Percentiles rank a stretch among this genome's conserved stretches.
These are phyloP conservation scores for Macquaria ambigua DNA, from an alignment of 2,113 vertebrate genomes.

Conservation along the genomic window DNA sequence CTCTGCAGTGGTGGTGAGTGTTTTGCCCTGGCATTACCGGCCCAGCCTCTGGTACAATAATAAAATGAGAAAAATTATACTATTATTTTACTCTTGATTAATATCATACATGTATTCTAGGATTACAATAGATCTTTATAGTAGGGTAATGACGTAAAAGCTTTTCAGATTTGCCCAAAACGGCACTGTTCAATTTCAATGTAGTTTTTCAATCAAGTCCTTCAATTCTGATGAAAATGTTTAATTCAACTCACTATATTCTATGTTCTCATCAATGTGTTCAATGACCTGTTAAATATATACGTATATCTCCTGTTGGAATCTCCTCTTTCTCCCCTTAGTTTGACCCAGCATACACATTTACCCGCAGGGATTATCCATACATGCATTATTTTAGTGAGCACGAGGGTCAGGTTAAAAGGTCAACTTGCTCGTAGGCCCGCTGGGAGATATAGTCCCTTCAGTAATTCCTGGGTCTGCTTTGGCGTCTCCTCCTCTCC, in stretches of 20 bases:
- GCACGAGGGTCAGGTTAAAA: conserved; percentile 21
- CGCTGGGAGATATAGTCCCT: conserved; percentile 7
- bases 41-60: background rate
- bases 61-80: background rate
- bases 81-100: background rate
- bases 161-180: no score
- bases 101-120: background rate
- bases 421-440: background rate
- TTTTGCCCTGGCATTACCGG: no score
- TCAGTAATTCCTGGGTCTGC: background rate
- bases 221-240: background rate
- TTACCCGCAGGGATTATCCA: conserved; percentile 11
- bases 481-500: conserved; percentile 3
- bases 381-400: conserved; percentile 33
- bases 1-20: background rate
- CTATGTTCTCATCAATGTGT: background rate
- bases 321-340: background rate
- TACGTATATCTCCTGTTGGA: background rate
- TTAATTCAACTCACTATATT: background rate
- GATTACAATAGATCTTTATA: no score
- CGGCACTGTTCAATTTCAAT: no score
- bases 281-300: background rate
- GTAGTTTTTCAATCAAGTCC: no score
- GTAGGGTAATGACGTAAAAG: no score
- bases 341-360: conserved; percentile 22